Conservation (phyloP, 2,113 vertebrate species). For the Epinephelus cyanopodus region DNA sequence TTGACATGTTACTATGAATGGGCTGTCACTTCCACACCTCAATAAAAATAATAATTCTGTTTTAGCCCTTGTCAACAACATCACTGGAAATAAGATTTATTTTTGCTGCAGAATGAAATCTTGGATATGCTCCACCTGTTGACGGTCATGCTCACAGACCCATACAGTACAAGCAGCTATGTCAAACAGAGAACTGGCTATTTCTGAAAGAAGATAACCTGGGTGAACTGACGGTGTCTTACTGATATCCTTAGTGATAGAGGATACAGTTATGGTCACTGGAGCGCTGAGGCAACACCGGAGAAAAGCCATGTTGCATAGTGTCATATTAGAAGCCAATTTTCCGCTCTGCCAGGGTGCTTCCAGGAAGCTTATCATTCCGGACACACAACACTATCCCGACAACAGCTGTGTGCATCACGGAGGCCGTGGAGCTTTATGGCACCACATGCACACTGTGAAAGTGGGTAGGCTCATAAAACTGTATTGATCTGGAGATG, state of each 20-base stretch:
- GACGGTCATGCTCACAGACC: slow-evolving; percentile 16
- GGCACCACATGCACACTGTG: slow-evolving; percentile 15
- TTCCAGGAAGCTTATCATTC: slow-evolving; percentile 64
- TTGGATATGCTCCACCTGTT: background rate
- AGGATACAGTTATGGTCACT: background rate
- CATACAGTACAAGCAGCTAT: background rate
- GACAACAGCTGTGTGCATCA: slow-evolving; percentile 54
- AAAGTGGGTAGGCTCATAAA: slow-evolving; percentile 36
- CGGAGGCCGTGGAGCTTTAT: slow-evolving; percentile 8
- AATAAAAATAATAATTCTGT: background rate
- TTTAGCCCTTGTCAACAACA: slow-evolving; percentile 12
- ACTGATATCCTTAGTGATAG: slow-evolving; percentile 6
- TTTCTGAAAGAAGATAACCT: slow-evolving; percentile 7
- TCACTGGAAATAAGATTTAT: slow-evolving; percentile 41
- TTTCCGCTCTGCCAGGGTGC: slow-evolving; percentile 49
- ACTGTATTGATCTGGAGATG: slow-evolving; percentile 46
- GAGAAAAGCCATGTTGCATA: slow-evolving; percentile 20
- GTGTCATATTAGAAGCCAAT: slow-evolving; percentile 46
- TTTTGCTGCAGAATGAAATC: slow-evolving; percentile 12
- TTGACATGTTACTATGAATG: background rate
- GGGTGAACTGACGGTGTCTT: slow-evolving; percentile 23
- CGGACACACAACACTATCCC: slow-evolving; percentile 37
- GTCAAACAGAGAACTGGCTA: slow-evolving; percentile 4
- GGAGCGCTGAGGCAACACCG: slow-evolving; percentile 10
- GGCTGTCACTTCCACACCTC: background rate